Evolutionary conservation across 2,113 vertebrate species (phyloP).

Genomic region (Siniperca knerii): DNA sequence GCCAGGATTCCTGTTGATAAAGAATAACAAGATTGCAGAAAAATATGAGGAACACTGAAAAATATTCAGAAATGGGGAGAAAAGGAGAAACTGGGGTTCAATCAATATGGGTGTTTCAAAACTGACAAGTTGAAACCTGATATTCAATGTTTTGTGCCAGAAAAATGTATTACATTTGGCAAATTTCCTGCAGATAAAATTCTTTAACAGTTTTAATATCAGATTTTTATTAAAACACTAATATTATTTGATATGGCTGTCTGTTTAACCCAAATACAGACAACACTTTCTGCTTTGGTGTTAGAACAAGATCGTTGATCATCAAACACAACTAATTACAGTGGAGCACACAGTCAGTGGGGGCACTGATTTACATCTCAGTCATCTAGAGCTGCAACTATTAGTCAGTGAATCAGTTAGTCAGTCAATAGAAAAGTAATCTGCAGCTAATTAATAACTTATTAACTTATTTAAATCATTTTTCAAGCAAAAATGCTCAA

Average conservation of each 20-base stretch:
- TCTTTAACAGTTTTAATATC: background rate
- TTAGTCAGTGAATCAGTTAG: background rate
- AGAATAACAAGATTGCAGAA: background rate
- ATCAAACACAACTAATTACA: background rate
- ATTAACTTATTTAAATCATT: background rate
- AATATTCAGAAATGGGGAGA: background rate
- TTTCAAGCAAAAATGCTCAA: background rate
- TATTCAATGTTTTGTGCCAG: background rate
- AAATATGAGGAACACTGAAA: background rate
- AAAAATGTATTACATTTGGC: background rate
- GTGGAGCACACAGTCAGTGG: background rate
- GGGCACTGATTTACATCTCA: background rate
- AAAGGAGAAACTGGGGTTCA: background rate
- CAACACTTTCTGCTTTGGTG: background rate
- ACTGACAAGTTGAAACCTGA: background rate
- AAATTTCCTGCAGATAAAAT: background rate
- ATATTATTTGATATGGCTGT: background rate
- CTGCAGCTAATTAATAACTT: background rate
- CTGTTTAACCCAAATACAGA: background rate
- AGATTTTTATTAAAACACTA: background rate
- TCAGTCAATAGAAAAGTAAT: background rate
- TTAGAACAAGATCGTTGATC: background rate
- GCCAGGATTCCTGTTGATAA: constrained; percentile 85
- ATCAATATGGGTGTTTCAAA: background rate
- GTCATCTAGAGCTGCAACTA: background rate